These are phyloP conservation scores for Homarus americanus DNA, from an alignment of 1,140 invertebrate genomes.

Conservation along the genomic window DNA sequence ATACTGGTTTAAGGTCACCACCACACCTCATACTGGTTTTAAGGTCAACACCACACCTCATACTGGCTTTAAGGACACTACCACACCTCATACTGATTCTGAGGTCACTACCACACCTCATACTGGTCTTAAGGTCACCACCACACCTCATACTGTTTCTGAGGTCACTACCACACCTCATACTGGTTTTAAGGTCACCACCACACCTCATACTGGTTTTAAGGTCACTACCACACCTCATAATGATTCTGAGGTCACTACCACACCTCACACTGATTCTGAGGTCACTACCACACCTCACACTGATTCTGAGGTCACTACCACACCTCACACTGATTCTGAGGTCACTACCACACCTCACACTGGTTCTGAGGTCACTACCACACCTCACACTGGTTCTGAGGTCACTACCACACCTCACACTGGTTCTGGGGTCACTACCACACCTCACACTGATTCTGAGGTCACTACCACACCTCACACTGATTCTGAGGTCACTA, in stretches of 20 bases:
- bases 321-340: not conserved
- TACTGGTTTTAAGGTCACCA: no score
- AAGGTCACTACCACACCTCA: not conserved
- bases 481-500: not conserved
- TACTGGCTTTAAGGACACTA: no score
- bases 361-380: not conserved
- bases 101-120: no score
- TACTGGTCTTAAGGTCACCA: no score
- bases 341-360: not conserved
- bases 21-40: no score
- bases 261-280: not conserved
- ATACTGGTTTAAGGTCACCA: no score
- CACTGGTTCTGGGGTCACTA: not conserved
- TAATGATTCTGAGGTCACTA: no score
- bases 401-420: not conserved
- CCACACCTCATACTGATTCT: no score
- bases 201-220: not conserved
- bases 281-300: not conserved
- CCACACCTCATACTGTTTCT: no score
- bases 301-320: not conserved
- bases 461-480: not conserved
- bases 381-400: not conserved
- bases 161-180: no score
- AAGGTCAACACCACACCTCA: no score
- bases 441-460: not conserved